These are phyloP conservation scores for Ips typographus DNA, from an alignment of 1,140 invertebrate species.

Conservation along the genomic window DNA sequence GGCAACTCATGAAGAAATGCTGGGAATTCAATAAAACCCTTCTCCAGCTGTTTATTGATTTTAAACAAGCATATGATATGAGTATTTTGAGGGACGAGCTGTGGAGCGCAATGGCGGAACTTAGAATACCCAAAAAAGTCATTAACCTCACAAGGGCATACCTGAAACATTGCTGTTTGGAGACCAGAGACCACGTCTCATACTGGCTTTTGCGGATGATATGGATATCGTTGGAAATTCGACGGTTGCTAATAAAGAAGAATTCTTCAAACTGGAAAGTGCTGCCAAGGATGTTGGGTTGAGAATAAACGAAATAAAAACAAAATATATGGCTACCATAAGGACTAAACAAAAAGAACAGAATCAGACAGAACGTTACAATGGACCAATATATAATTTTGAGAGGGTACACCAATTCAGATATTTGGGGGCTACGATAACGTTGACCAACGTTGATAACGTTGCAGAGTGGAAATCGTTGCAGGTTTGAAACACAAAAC, in stretches of 20 bases:
- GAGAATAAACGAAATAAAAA: constrained; percentile 12
- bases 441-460: too few relatives aligned
- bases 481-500: too few relatives aligned
- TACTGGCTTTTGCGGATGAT: constrained; percentile 13
- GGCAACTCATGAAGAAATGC: too few relatives aligned
- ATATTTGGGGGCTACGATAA: too few relatives aligned
- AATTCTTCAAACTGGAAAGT: constrained; percentile 18
- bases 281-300: constrained; percentile 4
- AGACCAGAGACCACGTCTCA: constrained; percentile 7
- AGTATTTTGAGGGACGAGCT: not conserved
- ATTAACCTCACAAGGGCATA: not conserved
- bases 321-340: constrained; percentile 17
- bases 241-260: constrained; percentile 6
- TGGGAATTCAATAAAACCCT: too few relatives aligned
- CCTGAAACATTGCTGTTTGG: constrained; percentile 5
- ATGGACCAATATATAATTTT: not conserved
- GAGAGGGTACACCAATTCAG: too few relatives aligned
- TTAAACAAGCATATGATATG: not conserved
- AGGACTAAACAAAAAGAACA: constrained; percentile 5
- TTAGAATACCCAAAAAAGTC: not conserved
- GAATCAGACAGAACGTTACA: constrained; percentile 1
- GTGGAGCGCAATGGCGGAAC: not conserved
- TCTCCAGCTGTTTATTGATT: too few relatives aligned
- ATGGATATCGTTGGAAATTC: constrained; percentile 18
- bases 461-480: too few relatives aligned